Conservation (phyloP, 2,113 vertebrate genomes). For the Miniopterus natalensis region DNA sequence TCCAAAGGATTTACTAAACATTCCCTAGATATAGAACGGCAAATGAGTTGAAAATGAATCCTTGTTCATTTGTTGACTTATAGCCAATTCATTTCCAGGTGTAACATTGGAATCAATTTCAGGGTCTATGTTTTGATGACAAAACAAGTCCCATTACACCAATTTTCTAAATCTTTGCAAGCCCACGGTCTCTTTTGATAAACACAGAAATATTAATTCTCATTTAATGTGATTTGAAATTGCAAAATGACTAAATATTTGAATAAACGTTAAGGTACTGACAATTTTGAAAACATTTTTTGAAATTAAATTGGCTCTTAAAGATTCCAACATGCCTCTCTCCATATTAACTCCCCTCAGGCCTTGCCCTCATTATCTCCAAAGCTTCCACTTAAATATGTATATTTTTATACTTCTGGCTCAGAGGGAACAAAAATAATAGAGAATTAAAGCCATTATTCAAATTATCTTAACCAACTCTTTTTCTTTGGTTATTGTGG, state of each 20-base stretch:
- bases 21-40: neutral
- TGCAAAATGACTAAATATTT: constrained; percentile 33
- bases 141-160: neutral
- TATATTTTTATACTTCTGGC: neutral
- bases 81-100: constrained; percentile 10
- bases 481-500: neutral
- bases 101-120: neutral
- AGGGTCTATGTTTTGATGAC: neutral
- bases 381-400: neutral
- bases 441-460: neutral
- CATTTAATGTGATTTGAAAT: neutral
- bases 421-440: neutral
- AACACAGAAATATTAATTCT: constrained; percentile 28
- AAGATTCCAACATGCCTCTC: neutral
- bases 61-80: constrained; percentile 40
- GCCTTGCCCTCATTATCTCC: neutral
- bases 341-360: neutral
- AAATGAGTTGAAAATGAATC: neutral
- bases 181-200: neutral
- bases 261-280: neutral
- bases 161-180: constrained; percentile 9
- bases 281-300: neutral
- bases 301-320: neutral
- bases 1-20: neutral
- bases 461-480: neutral